Conservation (phyloP, 2,888 invertebrate species). For the Eupithecia subfuscata region DNA sequence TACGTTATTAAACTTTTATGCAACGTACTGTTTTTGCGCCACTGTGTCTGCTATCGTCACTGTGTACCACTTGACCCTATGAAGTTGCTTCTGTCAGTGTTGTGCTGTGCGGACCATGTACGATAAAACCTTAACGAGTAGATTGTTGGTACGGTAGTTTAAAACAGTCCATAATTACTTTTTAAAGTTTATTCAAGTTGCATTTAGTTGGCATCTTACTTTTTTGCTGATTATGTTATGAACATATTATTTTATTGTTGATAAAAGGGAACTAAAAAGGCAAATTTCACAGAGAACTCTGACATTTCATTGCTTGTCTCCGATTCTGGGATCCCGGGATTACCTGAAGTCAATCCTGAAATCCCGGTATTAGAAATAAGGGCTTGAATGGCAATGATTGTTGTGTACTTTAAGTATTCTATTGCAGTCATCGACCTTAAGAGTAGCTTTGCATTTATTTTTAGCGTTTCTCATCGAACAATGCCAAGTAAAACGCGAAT, state of each 20-base stretch:
- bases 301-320: too few species aligned
- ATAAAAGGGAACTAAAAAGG: not conserved
- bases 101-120: not conserved
- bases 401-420: conserved; percentile 9
- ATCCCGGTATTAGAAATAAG: too few species aligned
- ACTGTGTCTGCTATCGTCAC: too few species aligned
- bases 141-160: not conserved
- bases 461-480: conserved; percentile 24
- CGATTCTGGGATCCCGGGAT: not conserved
- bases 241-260: not conserved
- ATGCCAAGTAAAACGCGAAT: conserved; percentile 11
- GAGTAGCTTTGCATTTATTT: conserved; percentile 9
- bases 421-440: conserved; percentile 4
- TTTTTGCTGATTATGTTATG: not conserved
- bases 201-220: not conserved
- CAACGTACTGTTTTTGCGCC: too few species aligned
- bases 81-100: too few species aligned
- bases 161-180: not conserved
- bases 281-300: too few species aligned
- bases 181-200: not conserved
- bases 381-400: conserved; percentile 9
- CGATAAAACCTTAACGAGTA: not conserved
- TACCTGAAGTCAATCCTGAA: not conserved
- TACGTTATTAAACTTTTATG: not conserved
- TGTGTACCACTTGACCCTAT: too few species aligned